These are phyloP conservation scores for Ptilonorhynchus violaceus DNA, from an alignment of 2,113 vertebrate species.

Conservation along the genomic window DNA sequence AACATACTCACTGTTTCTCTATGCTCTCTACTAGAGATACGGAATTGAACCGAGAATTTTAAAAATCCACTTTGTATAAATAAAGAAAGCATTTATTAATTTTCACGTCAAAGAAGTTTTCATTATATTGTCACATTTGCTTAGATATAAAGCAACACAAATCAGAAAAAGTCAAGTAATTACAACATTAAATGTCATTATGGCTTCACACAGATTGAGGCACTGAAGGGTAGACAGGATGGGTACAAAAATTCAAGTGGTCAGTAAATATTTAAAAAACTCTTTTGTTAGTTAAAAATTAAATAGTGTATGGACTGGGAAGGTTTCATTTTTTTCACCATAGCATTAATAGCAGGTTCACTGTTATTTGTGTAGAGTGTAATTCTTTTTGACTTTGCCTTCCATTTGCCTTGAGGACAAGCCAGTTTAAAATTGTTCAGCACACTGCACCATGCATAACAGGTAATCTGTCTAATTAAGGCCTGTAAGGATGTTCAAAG, in stretches of 20 bases:
- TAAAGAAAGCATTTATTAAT: not conserved
- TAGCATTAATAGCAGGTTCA: constrained; percentile 77
- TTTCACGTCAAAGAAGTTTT: not conserved
- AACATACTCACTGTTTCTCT: not conserved
- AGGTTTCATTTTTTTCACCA: constrained; percentile 66
- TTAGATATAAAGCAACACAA: not conserved
- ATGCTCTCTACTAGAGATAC: not conserved
- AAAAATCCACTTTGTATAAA: not conserved
- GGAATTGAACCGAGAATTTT: not conserved
- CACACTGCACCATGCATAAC: constrained; percentile 87
- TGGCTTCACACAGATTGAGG: not conserved
- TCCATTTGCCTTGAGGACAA: constrained; percentile 93
- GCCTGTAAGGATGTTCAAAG: constrained; percentile 85
- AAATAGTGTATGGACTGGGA: constrained; percentile 74
- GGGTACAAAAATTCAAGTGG: constrained; percentile 74
- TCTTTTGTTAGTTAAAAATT: constrained; percentile 88
- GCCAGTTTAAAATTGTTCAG: constrained; percentile 86
- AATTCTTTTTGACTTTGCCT: constrained; percentile 90
- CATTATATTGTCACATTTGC: not conserved
- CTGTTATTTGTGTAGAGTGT: constrained; percentile 83
- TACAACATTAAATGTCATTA: not conserved
- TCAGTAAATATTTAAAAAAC: constrained; percentile 82
- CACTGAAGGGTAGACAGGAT: constrained; percentile 8
- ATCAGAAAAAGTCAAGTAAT: not conserved
- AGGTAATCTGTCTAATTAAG: constrained; percentile 99